Base-by-base conservation (phyloP, 2,888 invertebrate genomes). In the Hydrotaea diabolus region DNA sequence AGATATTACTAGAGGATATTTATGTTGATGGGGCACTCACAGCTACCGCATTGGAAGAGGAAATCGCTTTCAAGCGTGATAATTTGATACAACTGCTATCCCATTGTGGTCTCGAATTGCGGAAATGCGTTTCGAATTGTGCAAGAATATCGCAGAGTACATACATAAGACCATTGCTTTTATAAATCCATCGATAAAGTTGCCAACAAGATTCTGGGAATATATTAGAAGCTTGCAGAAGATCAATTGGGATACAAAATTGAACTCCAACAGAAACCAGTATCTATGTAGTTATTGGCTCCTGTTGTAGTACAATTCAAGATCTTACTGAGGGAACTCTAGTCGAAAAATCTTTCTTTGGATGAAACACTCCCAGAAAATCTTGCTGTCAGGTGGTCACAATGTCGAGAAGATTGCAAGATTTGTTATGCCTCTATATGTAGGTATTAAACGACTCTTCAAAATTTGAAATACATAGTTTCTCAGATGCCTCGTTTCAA, bases 21-120 rank as follows among this genome's bases (percentile, higher is more conserved):
- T 87, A 85, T 55, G 86, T 86, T 8, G 86, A 87, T 57, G 86
- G 85, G 31, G 73, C 86, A 11, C 49, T 85, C 71, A 77, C 83
- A 0, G 85, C 85, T 17, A 77, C 81, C 15, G 13, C 39, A 21
- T 69, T 84, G 2, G 43, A 74, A 13, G 66, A 78, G 21, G 74
- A 84, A 57, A 2, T 59, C 3, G 2, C 9, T 15, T 3, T 1
- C 1, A 26, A n/a, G 11, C 11, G 26, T 3, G n/a, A 31, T 7
- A 7, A 31, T 4, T 31, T 31, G 31, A 7, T 31, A 2, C 3
- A 31, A 4, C 7, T 31, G 7, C 31, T 31, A 15, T 15, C 1
- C 1, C 59, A 49, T 49, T 49, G 21, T 43, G 21, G n/a, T 2
- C 46, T 75, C 0, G 59, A 66, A 59, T 49, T 80, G 36, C 43